A percentile compares a stretch with the other conserved stretches of the same genome.
phyloP scores from a whole-genome alignment of 2,797 vertebrate species.

The Pseudochaenichthys georgianus region DNA sequence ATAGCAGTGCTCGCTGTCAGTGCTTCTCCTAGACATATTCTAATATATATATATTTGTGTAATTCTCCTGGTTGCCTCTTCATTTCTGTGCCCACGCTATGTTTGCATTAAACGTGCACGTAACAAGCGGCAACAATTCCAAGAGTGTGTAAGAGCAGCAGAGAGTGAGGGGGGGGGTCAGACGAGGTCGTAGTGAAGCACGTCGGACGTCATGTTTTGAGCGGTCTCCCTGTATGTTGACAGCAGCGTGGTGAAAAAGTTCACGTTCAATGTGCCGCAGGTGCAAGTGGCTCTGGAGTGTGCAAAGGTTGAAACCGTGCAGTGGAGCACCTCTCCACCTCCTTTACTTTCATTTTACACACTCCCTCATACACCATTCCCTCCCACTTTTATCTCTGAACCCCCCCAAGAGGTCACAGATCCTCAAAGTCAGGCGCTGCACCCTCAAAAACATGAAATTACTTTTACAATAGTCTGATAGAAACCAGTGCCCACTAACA shows the following conservation, averaged over 20 bases:
- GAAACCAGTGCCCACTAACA: conserved; percentile 1
- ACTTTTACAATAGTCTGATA: conserved; percentile 29
- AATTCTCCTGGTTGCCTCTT: too few species aligned
- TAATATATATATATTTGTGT: too few species aligned
- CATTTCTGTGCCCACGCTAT: conserved; percentile 2
- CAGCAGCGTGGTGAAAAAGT: conserved; percentile 36
- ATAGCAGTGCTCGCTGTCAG: too few species aligned
- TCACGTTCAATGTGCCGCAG: conserved; percentile 47
- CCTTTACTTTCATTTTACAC: neutral
- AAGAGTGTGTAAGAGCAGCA: conserved; percentile 41
- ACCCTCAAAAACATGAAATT: conserved; percentile 29
- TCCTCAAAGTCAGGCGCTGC: conserved; percentile 9
- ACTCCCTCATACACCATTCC: neutral
- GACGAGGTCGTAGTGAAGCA: conserved; percentile 52
- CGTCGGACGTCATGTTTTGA: conserved; percentile 35
- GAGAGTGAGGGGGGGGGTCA: conserved; percentile 23
- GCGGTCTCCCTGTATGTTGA: conserved; percentile 30
- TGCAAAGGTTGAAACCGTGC: conserved; percentile 47
- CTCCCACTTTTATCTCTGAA: neutral
- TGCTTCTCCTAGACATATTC: too few species aligned
- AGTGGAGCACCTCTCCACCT: conserved; percentile 73
- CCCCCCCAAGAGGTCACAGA: too few species aligned
- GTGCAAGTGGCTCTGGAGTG: conserved; percentile 71
- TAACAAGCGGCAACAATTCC: conserved; percentile 36
- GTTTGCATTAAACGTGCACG: conserved; percentile 38